phyloP scores from a whole-genome alignment of 2,113 vertebrate genomes.

The Gorsachius goisagi region DNA sequence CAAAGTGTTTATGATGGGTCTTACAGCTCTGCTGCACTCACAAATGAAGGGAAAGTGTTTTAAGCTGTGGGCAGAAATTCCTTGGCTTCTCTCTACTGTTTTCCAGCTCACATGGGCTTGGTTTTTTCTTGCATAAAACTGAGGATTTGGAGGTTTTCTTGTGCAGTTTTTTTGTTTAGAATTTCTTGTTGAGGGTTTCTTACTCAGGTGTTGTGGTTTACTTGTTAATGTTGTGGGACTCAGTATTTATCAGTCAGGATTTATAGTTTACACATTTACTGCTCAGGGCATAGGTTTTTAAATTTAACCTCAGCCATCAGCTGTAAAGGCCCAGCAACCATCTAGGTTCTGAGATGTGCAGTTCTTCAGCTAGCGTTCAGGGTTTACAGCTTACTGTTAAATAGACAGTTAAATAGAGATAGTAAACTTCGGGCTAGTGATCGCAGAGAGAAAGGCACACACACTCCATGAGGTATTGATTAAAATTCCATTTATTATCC shows the following conservation, averaged over 20 bases:
- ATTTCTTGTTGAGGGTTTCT: background rate
- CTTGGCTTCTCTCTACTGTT: background rate
- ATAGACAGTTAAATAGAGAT: background rate
- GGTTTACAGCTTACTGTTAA: background rate
- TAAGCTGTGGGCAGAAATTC: background rate
- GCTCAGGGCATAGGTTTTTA: background rate
- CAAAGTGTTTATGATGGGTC: background rate
- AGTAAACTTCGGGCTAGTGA: background rate
- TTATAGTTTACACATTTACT: background rate
- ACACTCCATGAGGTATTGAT: background rate
- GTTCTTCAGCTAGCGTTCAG: background rate
- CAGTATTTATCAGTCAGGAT: background rate
- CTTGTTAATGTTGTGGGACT: background rate
- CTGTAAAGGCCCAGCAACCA: background rate
- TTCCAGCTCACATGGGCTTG: background rate
- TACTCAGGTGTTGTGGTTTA: background rate
- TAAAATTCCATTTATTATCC: background rate
- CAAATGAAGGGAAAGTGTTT: background rate
- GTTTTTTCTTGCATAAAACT: background rate
- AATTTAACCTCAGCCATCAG: background rate
- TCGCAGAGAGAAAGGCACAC: background rate
- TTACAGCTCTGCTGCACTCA: background rate
- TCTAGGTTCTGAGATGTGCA: background rate
- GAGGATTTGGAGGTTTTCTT: background rate
- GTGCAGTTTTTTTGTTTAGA: background rate